Percentiles rank a stretch among this genome's conserved stretches.
Conservation (phyloP, 1,140 invertebrate species). For the Lucilia sericata region DNA sequence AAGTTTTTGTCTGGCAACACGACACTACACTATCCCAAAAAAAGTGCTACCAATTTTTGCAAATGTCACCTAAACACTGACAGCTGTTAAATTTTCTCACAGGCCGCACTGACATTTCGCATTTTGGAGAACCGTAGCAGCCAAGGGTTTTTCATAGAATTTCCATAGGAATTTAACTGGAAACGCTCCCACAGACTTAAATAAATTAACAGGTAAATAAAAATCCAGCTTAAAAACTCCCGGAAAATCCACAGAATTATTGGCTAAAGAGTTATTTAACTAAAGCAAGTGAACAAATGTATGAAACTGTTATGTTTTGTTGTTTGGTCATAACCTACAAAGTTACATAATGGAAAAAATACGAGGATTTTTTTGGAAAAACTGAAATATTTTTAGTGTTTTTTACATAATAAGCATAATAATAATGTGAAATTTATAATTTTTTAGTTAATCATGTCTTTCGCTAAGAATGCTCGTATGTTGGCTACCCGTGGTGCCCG, state of each 20-base stretch:
- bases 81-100: conserved; percentile 37
- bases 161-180: conserved; percentile 30
- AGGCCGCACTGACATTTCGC: conserved; percentile 44
- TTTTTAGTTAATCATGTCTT: conserved; percentile 63
- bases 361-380: neutral
- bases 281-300: neutral
- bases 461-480: conserved; percentile 65
- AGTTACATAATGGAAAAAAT: conserved; percentile 62
- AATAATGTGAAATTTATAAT: neutral
- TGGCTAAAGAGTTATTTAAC: neutral
- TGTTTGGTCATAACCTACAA: conserved; percentile 61
- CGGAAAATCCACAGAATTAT: neutral
- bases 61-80: conserved; percentile 27
- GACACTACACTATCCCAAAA: neutral
- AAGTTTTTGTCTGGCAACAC: neutral
- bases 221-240: neutral
- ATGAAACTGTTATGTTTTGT: neutral
- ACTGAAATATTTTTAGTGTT: neutral
- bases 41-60: conserved; percentile 32
- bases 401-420: neutral
- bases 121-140: conserved; percentile 43
- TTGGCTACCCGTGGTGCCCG: conserved; percentile 62
- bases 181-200: conserved; percentile 7
- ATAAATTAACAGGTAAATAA: conserved; percentile 38
- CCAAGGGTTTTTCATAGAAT: conserved; percentile 21